These are phyloP conservation scores for Sus cebifrons DNA, from an alignment of 2,797 vertebrate genomes.

Conservation along the genomic window DNA sequence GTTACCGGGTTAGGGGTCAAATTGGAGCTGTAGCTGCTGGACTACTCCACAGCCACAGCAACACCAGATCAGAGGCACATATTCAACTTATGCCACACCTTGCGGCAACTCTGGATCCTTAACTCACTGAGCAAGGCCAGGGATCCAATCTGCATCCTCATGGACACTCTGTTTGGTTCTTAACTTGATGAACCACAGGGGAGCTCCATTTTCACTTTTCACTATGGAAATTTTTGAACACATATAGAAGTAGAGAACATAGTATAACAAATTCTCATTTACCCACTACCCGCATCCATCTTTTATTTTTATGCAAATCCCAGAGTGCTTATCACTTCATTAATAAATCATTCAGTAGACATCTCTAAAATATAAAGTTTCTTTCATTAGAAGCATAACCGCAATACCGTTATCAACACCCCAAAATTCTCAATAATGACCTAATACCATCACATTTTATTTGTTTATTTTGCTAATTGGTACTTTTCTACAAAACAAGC, in stretches of 20 bases:
- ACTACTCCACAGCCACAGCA: too few species aligned
- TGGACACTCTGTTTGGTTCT: too few species aligned
- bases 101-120: too few species aligned
- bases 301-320: slow-evolving; percentile 11
- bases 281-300: neutral
- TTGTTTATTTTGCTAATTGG: neutral
- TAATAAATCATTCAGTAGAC: neutral
- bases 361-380: neutral
- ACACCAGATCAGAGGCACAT: too few species aligned
- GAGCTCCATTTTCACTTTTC: neutral
- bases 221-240: neutral
- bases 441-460: neutral
- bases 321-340: neutral
- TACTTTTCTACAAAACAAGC: neutral
- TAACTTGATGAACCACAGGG: too few species aligned
- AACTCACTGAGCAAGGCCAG: too few species aligned
- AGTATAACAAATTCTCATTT: neutral
- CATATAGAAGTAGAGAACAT: neutral
- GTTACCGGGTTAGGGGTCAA: too few species aligned
- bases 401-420: neutral
- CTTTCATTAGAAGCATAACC: neutral
- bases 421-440: neutral
- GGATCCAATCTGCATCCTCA: too few species aligned
- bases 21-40: too few species aligned
- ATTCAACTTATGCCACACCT: too few species aligned